Base-by-base conservation (phyloP, 2,888 invertebrate genomes). In the Therioaphis trifolii region DNA sequence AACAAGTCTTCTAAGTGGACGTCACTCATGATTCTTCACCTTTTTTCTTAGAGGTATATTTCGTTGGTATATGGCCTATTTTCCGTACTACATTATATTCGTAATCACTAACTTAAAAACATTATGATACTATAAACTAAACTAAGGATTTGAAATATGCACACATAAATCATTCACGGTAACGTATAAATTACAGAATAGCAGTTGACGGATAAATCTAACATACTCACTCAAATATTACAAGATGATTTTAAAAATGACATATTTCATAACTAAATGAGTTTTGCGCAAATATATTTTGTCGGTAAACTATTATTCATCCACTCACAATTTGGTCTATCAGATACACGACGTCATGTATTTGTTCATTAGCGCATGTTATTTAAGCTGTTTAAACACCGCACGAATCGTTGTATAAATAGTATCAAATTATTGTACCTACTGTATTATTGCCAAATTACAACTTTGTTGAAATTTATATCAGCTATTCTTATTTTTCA, bases 1-100 rank as follows among this genome's bases (percentile, higher is more conserved):
- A 91, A 91, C 68, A 91, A 87, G 75, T 89, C 88, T 52, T 88
- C 88, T 84, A 89, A 82, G 49, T 86, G 86, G 9, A 80, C 58
- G 46, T 86, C 85, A 14, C 85, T 84, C 86, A 86, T 86, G 7
- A 18, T 61, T 24, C 7, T 24, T 52, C 11, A 29, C 14, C 46
- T 15, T 21, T 27, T 49, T n/a, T 49, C 18, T 49, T 40, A n/a
- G 21, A 11, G 4, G 5, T 18, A 27, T 18, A 5, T 21, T 1
- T 24, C 43, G 21, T 7, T 24, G 15, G 11, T n/a, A 11, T 21
- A 40, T 9, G 14, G 24, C 9, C 40, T 21, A 15, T 24, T 11
- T 58, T 27, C 0, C 29, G 63, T 5, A 14, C 52, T 77, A 66
- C 77, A 66, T 77, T 18, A 18, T 18, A 61, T 15, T 7, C 27